Evolutionary conservation across 2,797 vertebrate genomes (phyloP).

Genomic region (Cyprinodon diabolis): DNA sequence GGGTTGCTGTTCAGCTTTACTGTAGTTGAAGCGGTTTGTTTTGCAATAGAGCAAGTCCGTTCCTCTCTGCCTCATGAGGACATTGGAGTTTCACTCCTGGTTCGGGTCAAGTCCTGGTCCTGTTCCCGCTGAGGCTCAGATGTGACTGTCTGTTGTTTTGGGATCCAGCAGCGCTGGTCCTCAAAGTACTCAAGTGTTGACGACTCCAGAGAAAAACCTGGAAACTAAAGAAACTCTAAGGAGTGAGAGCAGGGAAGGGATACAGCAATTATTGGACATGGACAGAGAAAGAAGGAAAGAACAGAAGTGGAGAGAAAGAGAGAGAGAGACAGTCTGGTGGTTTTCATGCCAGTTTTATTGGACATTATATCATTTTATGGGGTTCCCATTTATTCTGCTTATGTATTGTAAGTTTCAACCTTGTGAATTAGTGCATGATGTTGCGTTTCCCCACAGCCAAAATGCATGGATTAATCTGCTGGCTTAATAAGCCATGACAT

Average conservation of each 20-base stretch:
- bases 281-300: constrained; percentile 6
- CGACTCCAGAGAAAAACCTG: constrained; percentile 57
- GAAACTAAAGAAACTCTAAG: constrained; percentile 32
- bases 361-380: constrained; percentile 59
- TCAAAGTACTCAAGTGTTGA: constrained; percentile 48
- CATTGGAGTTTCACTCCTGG: constrained; percentile 65
- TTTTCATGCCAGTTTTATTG: constrained; percentile 54
- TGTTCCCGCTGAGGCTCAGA: constrained; percentile 65
- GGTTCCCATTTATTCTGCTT: constrained; percentile 49
- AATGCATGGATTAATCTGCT: constrained; percentile 36
- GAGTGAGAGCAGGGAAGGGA: constrained; percentile 30
- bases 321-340: constrained; percentile 20
- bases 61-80: constrained; percentile 70
- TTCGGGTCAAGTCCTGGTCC: constrained; percentile 56
- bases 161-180: constrained; percentile 60
- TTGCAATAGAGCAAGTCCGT: constrained; percentile 37
- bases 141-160: constrained; percentile 72
- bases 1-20: constrained; percentile 6
- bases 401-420: constrained; percentile 48
- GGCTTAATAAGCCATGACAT: constrained; percentile 15
- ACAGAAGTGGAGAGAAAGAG: constrained; percentile 10
- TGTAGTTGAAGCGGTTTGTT: constrained; percentile 33
- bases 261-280: constrained; percentile 26
- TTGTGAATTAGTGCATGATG: constrained; percentile 54
- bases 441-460: constrained; percentile 23